Evolutionary conservation across 2,113 vertebrate genomes (phyloP).

Genomic region (Aleadryas rufinucha): DNA sequence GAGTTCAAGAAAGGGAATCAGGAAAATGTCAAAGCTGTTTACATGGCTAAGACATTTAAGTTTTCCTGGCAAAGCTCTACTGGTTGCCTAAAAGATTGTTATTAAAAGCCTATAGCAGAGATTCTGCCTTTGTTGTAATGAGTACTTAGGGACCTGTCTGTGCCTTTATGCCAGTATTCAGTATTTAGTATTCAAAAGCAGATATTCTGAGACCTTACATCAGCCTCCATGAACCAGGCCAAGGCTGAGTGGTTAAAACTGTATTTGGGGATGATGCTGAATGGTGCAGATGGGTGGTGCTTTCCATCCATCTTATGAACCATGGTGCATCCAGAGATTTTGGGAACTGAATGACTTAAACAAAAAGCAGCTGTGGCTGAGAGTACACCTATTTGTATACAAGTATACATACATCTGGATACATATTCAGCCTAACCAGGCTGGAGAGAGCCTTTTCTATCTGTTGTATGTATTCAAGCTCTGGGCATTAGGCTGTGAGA

Average conservation of each 20-base stretch:
- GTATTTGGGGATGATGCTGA: background rate
- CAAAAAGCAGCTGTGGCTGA: background rate
- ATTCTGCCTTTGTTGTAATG: background rate
- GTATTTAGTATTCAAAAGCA: background rate
- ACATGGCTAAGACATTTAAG: conserved; percentile 35
- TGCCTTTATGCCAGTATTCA: background rate
- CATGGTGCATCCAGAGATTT: background rate
- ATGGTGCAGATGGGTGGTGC: background rate
- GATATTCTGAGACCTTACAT: background rate
- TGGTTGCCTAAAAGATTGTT: background rate
- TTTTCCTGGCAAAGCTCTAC: conserved; percentile 1
- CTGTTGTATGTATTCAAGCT: background rate
- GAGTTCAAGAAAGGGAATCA: background rate
- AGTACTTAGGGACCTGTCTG: background rate
- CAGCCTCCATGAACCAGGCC: background rate
- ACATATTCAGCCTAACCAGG: background rate
- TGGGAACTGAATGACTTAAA: background rate
- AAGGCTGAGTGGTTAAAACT: background rate
- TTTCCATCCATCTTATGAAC: background rate
- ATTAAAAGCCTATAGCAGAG: background rate
- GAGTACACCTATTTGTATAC: background rate
- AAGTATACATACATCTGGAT: background rate
- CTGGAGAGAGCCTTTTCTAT: background rate
- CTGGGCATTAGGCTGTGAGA: background rate
- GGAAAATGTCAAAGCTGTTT: conserved; percentile 44